Evolutionary conservation across 2,113 vertebrate genomes (phyloP).

Genomic region (Limanda limanda): DNA sequence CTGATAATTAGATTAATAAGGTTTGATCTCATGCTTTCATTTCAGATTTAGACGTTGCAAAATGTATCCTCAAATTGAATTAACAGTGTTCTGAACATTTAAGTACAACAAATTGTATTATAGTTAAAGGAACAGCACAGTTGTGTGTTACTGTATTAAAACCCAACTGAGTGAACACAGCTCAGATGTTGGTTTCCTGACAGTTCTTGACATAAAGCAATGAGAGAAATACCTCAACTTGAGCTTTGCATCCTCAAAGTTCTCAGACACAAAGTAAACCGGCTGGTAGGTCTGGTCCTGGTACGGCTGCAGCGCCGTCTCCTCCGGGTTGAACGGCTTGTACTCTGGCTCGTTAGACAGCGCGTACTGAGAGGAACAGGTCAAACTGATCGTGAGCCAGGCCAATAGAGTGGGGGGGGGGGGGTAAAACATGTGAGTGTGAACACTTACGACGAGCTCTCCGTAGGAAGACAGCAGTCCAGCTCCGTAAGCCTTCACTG

Average conservation of each 20-base stretch:
- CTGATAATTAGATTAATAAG: no score
- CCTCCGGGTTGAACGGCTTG: slow-evolving; percentile 84
- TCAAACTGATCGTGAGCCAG: not conserved
- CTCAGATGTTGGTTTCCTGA: not conserved
- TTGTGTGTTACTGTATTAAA: no score
- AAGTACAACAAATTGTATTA: not conserved
- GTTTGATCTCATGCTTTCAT: no score
- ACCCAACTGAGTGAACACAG: no score
- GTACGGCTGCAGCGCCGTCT: slow-evolving; percentile 82
- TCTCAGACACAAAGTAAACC: slow-evolving; percentile 89
- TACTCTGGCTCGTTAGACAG: slow-evolving; percentile 87
- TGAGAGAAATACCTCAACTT: slow-evolving; percentile 79
- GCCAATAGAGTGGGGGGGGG: not conserved
- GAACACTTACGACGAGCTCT: slow-evolving; percentile 81
- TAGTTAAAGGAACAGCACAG: not conserved
- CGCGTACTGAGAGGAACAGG: slow-evolving; percentile 75
- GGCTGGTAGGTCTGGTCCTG: slow-evolving; percentile 88
- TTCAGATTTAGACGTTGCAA: no score
- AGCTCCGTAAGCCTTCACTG: slow-evolving; percentile 84
- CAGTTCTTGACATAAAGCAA: no score
- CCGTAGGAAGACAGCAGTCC: slow-evolving; percentile 86
- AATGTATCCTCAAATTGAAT: no score
- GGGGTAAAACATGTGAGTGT: not conserved
- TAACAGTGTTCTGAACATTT: no score
- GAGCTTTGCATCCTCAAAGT: slow-evolving; percentile 86